phyloP scores from a whole-genome alignment of 2,797 vertebrate species.

The Eospalax fontanierii region DNA sequence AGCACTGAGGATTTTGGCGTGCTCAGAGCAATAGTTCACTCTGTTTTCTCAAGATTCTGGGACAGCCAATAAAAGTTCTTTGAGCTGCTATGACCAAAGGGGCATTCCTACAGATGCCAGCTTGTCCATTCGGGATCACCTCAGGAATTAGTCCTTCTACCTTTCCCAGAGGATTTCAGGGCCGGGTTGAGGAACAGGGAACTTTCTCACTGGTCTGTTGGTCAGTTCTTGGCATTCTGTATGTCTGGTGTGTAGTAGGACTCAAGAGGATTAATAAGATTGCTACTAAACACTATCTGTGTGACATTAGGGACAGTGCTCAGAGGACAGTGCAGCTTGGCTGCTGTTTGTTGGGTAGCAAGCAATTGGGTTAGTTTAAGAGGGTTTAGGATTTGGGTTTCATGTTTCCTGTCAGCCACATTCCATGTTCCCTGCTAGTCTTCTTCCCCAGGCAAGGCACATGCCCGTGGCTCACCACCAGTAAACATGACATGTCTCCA shows the following conservation, averaged over 20 bases:
- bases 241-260: neutral
- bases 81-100: neutral
- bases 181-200: too few relatives aligned
- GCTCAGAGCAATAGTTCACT: neutral
- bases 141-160: neutral
- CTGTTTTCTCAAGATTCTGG: neutral
- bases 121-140: neutral
- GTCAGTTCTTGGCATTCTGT: neutral
- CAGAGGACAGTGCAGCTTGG: neutral
- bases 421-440: neutral
- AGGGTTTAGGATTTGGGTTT: neutral
- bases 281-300: neutral
- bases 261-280: neutral
- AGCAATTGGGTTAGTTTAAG: neutral
- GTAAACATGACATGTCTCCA: conserved; percentile 20
- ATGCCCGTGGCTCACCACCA: neutral
- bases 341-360: neutral
- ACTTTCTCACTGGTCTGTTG: fast-evolving
- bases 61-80: neutral
- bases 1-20: neutral
- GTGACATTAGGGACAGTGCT: too few relatives aligned
- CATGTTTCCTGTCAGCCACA: neutral
- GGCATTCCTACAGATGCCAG: neutral
- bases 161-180: neutral
- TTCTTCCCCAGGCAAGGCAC: neutral